These are phyloP conservation scores for Yponomeuta sedellus DNA, from an alignment of 2,888 invertebrate genomes.

Conservation along the genomic window DNA sequence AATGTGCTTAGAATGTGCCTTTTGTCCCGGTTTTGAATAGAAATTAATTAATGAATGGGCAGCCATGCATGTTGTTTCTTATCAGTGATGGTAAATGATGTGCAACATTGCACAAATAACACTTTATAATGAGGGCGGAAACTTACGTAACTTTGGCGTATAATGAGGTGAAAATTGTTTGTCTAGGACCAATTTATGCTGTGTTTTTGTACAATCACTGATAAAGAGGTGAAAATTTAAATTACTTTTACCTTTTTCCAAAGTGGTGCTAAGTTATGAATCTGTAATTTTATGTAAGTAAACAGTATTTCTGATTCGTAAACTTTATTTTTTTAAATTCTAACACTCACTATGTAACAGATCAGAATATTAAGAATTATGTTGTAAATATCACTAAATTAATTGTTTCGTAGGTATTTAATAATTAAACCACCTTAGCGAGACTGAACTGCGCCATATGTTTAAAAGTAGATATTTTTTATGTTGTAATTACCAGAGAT, in stretches of 20 bases:
- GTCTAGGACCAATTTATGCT: slow-evolving; percentile 5
- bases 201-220: background rate
- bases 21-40: background rate
- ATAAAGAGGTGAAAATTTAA: background rate
- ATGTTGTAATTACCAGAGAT: slow-evolving; percentile 19
- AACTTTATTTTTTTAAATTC: background rate
- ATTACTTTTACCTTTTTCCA: background rate
- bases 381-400: slow-evolving; percentile 42
- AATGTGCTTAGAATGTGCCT: slow-evolving; percentile 1
- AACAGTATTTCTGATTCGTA: background rate
- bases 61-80: background rate
- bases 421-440: slow-evolving; percentile 47
- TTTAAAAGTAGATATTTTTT: slow-evolving; percentile 23
- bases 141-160: background rate
- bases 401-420: slow-evolving; percentile 23
- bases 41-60: background rate
- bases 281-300: too few species aligned
- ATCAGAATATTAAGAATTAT: background rate
- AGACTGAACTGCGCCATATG: slow-evolving; percentile 66
- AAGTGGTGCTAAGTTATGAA: background rate
- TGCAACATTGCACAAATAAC: background rate
- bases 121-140: background rate
- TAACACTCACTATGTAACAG: too few species aligned
- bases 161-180: background rate
- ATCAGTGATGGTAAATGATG: background rate